phyloP scores from a whole-genome alignment of 2,113 vertebrate species.

The Plotosus lineatus region DNA sequence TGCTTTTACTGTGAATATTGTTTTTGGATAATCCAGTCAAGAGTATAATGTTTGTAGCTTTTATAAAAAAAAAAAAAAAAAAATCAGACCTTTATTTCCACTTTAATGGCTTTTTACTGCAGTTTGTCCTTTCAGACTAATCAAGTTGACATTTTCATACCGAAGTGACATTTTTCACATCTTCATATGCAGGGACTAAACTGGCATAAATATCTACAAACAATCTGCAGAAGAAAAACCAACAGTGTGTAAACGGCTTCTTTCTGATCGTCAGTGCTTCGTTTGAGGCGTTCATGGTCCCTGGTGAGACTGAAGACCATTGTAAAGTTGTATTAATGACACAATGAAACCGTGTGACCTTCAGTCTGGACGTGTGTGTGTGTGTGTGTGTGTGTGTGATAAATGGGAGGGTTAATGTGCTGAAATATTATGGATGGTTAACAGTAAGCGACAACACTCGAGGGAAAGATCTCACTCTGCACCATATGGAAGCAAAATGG shows the following conservation, averaged over 20 bases:
- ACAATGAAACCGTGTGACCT: background rate
- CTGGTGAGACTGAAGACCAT: background rate
- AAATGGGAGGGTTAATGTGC: background rate
- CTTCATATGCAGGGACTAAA: background rate
- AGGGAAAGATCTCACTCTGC: background rate
- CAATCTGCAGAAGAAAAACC: background rate
- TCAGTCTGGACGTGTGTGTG: background rate
- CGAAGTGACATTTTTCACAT: background rate
- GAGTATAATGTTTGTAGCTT: background rate
- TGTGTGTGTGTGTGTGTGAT: conserved; percentile 1
- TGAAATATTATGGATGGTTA: conserved; percentile 19
- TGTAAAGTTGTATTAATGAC: background rate
- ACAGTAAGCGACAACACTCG: background rate
- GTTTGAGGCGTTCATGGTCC: background rate
- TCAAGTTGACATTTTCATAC: conserved; percentile 9
- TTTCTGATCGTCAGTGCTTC: background rate
- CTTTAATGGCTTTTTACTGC: background rate
- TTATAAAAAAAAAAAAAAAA: too few relatives aligned
- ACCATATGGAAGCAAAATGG: background rate
- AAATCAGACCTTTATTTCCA: background rate
- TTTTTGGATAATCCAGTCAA: background rate
- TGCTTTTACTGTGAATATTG: background rate
- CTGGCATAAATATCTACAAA: background rate
- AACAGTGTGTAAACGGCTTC: background rate
- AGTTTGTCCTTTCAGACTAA: background rate